Conservation (phyloP, 2,797 vertebrate genomes). For the Antrozous pallidus region DNA sequence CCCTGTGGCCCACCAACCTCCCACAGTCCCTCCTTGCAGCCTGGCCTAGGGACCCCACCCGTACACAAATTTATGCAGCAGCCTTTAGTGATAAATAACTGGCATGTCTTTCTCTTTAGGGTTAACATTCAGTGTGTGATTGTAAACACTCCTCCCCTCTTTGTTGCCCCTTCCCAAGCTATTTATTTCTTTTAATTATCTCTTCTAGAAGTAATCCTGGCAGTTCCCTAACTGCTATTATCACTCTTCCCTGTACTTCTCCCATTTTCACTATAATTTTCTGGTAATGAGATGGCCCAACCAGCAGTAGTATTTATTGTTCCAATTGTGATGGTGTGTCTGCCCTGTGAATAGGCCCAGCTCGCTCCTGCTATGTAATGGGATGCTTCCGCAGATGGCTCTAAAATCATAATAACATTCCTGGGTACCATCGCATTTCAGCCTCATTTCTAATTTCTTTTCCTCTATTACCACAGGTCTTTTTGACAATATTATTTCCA, state of each 20-base stretch:
- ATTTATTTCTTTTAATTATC: background rate
- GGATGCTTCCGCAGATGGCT: background rate
- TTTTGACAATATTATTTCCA: constrained; percentile 25
- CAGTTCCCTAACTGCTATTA: background rate
- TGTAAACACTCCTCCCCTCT: background rate
- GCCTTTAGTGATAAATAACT: background rate
- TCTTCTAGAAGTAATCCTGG: background rate
- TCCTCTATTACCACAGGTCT: constrained; percentile 13
- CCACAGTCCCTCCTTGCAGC: too few species aligned
- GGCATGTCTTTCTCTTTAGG: background rate
- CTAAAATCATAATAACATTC: background rate
- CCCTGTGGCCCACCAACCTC: too few species aligned
- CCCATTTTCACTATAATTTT: constrained; percentile 39
- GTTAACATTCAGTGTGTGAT: background rate
- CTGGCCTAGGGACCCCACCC: too few species aligned
- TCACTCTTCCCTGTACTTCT: background rate
- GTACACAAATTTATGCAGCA: too few species aligned
- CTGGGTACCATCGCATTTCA: background rate
- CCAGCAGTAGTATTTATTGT: constrained; percentile 37
- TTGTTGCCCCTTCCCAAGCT: background rate
- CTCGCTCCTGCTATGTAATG: background rate
- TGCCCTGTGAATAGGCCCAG: background rate
- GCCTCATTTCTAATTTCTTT: constrained; percentile 26
- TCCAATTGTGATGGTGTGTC: background rate
- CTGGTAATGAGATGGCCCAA: background rate